Conservation (phyloP, 2,888 invertebrate species). For the Barypeithes pellucidus region DNA sequence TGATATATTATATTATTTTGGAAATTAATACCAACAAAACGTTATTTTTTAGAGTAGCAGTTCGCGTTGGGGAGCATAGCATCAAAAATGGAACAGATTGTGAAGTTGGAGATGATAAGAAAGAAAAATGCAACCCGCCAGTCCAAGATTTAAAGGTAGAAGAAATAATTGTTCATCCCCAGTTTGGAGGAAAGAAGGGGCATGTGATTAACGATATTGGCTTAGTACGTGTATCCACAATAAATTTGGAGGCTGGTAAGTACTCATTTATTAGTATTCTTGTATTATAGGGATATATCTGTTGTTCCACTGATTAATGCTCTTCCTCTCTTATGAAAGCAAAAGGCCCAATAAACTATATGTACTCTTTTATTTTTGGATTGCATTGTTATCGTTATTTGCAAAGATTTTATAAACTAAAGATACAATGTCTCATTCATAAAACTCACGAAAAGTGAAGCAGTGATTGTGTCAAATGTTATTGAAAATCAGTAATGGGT, state of each 20-base stretch:
- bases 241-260: constrained; percentile 67
- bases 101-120: constrained; percentile 56
- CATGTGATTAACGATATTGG: constrained; percentile 76
- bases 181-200: constrained; percentile 70
- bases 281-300: no score
- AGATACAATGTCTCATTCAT: no score
- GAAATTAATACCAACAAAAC: neutral
- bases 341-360: no score
- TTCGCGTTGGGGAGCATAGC: constrained; percentile 79
- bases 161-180: constrained; percentile 72
- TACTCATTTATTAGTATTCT: neutral
- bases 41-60: constrained; percentile 70
- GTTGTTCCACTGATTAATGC: neutral
- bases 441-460: no score
- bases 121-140: constrained; percentile 68
- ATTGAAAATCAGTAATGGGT: no score
- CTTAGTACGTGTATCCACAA: constrained; percentile 70
- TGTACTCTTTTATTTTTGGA: no score
- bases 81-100: constrained; percentile 71
- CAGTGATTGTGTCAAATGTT: no score
- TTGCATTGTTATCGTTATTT: no score
- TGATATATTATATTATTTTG: no score
- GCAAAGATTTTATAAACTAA: no score
- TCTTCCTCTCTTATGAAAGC: no score
- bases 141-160: constrained; percentile 74